Evolutionary conservation across 2,113 vertebrate genomes (phyloP), one percentile per base, ranked within the genome.

Genomic region (Polyodon spathula): DNA sequence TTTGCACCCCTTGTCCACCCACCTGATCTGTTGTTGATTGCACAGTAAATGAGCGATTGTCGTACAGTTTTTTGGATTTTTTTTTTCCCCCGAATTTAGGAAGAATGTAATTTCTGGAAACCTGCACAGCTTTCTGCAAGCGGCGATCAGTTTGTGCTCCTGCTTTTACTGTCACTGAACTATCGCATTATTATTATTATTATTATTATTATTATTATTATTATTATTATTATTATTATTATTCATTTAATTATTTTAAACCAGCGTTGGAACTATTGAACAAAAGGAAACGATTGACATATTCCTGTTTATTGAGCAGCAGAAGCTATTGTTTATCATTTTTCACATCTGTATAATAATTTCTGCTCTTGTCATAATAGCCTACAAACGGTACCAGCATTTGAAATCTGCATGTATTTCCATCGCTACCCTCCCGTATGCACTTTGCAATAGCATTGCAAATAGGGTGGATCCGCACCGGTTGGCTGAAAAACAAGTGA

Each of bases 381-480:
- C n/a, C n/a, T 71, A 68, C 69, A 55, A 62, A 57, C 63, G 41
- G 66, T 52, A 61, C 59, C 39, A 58, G 71, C 44, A 65, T 70
- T 62, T 44, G 37, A 59, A 66, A 63, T 64, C 63, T 54, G 53
- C 71, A 68, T 68, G 66, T 64, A 71, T 62, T 65, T 62, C 48
- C 43, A 50, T 43, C 66, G 58, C 66, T 60, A 37, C 68, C 66
- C 9, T 61, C 64, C 66, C 58, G 66, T 64, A 62, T 65, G 72
- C 65, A 56, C 63, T 68, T 68, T 70, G 69, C 64, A 71, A 71
- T 65, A 66, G 2, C 66, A 71, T 73, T 61, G 71, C 66, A 70
- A 65, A 70, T 64, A 68, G 64, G 75, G 66, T 67, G 64, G 75
- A 63, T 68, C 70, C 73, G 74, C 74, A 68, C 70, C 73, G 74